phyloP scores from a whole-genome alignment of 2,113 vertebrate genomes.

The Saccopteryx bilineata region DNA sequence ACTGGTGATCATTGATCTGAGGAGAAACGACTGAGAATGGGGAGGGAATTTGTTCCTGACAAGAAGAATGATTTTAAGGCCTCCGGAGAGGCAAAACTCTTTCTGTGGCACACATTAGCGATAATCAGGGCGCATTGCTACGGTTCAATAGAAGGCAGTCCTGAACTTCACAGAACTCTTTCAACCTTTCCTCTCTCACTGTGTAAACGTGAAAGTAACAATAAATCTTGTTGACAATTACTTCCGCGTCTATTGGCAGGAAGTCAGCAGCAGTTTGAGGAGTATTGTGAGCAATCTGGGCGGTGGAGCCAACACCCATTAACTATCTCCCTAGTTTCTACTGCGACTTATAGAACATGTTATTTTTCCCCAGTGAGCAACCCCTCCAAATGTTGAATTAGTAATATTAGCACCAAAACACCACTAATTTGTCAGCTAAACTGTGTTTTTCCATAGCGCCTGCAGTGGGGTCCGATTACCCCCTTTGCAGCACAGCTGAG shows the following conservation, averaged over 20 bases:
- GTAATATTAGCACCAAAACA: slow-evolving; percentile 90
- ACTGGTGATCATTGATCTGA: slow-evolving; percentile 67
- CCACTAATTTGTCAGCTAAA: slow-evolving; percentile 87
- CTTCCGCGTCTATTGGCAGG: slow-evolving; percentile 88
- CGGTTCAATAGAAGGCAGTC: slow-evolving; percentile 80
- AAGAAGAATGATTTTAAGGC: slow-evolving; percentile 74
- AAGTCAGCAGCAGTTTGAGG: slow-evolving; percentile 86
- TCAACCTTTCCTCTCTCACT: slow-evolving; percentile 85
- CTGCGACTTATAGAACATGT: slow-evolving; percentile 87
- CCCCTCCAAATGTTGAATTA: slow-evolving; percentile 88
- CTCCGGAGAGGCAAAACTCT: slow-evolving; percentile 78
- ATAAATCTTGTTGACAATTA: slow-evolving; percentile 89
- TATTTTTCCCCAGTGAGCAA: slow-evolving; percentile 88
- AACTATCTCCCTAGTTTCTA: slow-evolving; percentile 90
- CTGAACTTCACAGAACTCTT: slow-evolving; percentile 85
- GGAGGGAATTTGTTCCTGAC: slow-evolving; percentile 61
- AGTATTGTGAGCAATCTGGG: slow-evolving; percentile 78
- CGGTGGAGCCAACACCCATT: slow-evolving; percentile 87
- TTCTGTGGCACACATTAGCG: slow-evolving; percentile 80
- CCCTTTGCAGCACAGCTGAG: slow-evolving; percentile 79
- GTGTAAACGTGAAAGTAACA: slow-evolving; percentile 87
- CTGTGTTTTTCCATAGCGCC: slow-evolving; percentile 85
- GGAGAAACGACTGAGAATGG: slow-evolving; percentile 59
- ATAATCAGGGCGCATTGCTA: slow-evolving; percentile 83
- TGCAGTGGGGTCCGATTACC: slow-evolving; percentile 84